phyloP scores from a whole-genome alignment of 2,888 invertebrate genomes.

The Minunthozetes semirufus region DNA sequence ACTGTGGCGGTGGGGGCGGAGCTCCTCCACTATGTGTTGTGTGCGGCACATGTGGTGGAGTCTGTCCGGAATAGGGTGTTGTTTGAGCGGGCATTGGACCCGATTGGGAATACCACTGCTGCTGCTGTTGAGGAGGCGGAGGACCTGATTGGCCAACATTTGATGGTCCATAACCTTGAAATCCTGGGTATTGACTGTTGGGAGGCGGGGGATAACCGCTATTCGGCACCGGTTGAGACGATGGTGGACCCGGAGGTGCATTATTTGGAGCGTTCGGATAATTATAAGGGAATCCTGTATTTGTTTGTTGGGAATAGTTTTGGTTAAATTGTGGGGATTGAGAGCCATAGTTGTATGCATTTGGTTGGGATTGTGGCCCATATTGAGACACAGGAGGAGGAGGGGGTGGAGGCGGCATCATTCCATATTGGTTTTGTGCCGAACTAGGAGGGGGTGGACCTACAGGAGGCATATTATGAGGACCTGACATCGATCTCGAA shows the following conservation, averaged over 20 bases:
- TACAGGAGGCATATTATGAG: neutral
- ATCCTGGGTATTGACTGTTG: slow-evolving; percentile 15
- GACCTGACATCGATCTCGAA: neutral
- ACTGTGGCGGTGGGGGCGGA: slow-evolving; percentile 27
- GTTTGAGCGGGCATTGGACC: slow-evolving; percentile 24
- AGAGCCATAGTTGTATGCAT: slow-evolving; percentile 18
- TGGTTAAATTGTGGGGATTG: slow-evolving; percentile 11
- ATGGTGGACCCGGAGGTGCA: slow-evolving; percentile 32
- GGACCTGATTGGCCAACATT: slow-evolving; percentile 19
- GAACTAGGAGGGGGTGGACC: slow-evolving; percentile 4
- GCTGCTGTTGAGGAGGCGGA: slow-evolving; percentile 25
- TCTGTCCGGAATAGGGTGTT: neutral
- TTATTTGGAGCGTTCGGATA: neutral
- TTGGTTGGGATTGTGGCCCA: slow-evolving; percentile 20
- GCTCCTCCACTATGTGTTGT: slow-evolving; percentile 16
- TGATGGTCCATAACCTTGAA: slow-evolving; percentile 33
- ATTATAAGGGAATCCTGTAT: neutral
- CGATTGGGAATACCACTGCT: slow-evolving; percentile 22
- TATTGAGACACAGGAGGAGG: slow-evolving; percentile 24
- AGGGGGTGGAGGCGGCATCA: slow-evolving; percentile 31
- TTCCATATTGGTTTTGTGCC: slow-evolving; percentile 14
- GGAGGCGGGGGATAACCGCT: slow-evolving; percentile 24
- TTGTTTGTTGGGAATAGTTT: slow-evolving; percentile 14
- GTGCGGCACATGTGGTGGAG: slow-evolving; percentile 1
- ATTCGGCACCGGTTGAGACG: slow-evolving; percentile 28